Evolutionary conservation across 1,140 invertebrate species (phyloP).

Genomic region (Neodiprion pinetum): DNA sequence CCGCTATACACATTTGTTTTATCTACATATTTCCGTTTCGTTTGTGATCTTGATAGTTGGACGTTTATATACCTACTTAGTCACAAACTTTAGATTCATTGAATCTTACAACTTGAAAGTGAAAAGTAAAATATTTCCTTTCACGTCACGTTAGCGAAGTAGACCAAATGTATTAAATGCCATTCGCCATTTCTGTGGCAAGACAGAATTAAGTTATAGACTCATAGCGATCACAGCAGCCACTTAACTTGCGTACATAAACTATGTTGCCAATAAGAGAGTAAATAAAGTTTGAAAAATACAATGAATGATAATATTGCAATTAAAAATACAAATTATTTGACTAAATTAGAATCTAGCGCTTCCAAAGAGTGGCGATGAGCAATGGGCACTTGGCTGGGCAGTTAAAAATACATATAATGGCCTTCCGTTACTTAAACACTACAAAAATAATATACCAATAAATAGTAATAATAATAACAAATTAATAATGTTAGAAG

Average conservation of each 20-base stretch:
- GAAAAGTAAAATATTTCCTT: not conserved
- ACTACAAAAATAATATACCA: not conserved
- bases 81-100: too few relatives aligned
- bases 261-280: not conserved
- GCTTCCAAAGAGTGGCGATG: constrained; percentile 4
- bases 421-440: constrained; percentile 2
- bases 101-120: not conserved
- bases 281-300: not conserved
- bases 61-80: too few relatives aligned
- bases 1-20: too few relatives aligned
- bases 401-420: not conserved
- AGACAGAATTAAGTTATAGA: not conserved
- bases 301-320: not conserved
- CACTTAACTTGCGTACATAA: constrained; percentile 3
- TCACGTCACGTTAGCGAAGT: too few relatives aligned
- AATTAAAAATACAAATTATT: not conserved
- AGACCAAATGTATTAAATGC: too few relatives aligned
- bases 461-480: not conserved
- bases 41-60: too few relatives aligned
- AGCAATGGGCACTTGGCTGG: not conserved
- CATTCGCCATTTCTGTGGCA: too few relatives aligned
- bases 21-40: too few relatives aligned
- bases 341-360: constrained; percentile 5
- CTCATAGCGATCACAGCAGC: constrained; percentile 4
- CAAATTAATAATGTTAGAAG: not conserved